Conservation (phyloP, 2,888 invertebrate species). For the Epinotia nisella region DNA sequence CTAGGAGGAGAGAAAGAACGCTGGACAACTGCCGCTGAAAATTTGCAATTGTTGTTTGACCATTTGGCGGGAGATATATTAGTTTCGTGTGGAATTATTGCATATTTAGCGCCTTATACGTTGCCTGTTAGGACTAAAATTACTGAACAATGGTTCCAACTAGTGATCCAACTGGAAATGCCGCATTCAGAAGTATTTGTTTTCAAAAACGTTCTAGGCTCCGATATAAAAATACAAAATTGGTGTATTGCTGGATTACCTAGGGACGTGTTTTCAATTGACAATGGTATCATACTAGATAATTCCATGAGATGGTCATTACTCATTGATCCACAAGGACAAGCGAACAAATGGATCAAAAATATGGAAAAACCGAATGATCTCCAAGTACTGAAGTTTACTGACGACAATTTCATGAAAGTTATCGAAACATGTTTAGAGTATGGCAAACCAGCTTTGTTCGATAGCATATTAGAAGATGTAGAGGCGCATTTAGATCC, state of each 20-base stretch:
- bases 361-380: constrained; percentile 91
- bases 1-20: constrained; percentile 94
- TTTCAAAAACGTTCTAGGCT: constrained; percentile 90
- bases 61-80: constrained; percentile 95
- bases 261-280: constrained; percentile 91
- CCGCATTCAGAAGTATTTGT: constrained; percentile 91
- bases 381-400: constrained; percentile 89
- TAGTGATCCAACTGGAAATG: constrained; percentile 88
- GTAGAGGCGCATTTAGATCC: constrained; percentile 92
- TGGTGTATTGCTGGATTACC: constrained; percentile 94
- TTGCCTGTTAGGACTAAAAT: constrained; percentile 86
- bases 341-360: constrained; percentile 94
- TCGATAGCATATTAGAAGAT: constrained; percentile 91
- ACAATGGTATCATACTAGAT: constrained; percentile 93
- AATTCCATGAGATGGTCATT: constrained; percentile 91
- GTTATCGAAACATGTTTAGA: constrained; percentile 90
- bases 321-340: constrained; percentile 93
- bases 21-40: constrained; percentile 92
- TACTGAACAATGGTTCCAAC: constrained; percentile 89
- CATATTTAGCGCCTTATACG: constrained; percentile 95
- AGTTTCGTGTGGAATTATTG: constrained; percentile 94
- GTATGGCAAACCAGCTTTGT: constrained; percentile 90
- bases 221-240: constrained; percentile 93
- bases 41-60: constrained; percentile 90
- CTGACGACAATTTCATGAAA: constrained; percentile 90